Conservation (phyloP, 2,888 invertebrate genomes). For the Mesorhabditis spiculigera region DNA sequence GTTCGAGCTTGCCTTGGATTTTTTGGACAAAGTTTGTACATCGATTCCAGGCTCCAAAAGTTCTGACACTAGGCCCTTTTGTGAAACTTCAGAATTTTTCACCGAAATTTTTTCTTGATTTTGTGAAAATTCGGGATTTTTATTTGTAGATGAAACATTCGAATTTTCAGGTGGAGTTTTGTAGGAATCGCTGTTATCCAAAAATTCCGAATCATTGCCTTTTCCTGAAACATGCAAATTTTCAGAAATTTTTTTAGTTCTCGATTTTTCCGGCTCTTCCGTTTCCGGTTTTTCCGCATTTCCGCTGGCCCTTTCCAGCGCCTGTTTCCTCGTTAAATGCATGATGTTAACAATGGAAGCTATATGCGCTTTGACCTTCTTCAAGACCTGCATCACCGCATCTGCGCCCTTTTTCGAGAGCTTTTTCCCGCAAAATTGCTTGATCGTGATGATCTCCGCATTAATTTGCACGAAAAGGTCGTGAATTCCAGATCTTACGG, state of each 20-base stretch:
- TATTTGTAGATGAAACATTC: too few relatives aligned
- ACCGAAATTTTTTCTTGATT: too few relatives aligned
- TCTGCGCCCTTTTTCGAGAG: constrained; percentile 44
- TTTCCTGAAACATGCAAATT: too few relatives aligned
- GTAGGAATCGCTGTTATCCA: too few relatives aligned
- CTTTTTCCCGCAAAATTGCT: constrained; percentile 43
- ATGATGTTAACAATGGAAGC: constrained; percentile 34
- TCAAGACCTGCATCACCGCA: constrained; percentile 45
- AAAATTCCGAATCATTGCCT: too few relatives aligned
- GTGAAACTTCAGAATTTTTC: too few relatives aligned
- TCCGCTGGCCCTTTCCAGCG: constrained; percentile 15
- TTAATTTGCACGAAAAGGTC: constrained; percentile 49
- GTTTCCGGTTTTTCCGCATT: constrained; percentile 14
- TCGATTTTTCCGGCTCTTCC: constrained; percentile 18
- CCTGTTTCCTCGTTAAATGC: constrained; percentile 19
- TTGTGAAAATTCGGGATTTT: too few relatives aligned
- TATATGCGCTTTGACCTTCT: constrained; percentile 36
- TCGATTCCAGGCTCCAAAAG: too few relatives aligned
- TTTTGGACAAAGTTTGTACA: not conserved
- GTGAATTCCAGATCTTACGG: constrained; percentile 31
- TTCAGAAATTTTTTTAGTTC: too few relatives aligned
- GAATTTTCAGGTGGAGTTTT: too few relatives aligned
- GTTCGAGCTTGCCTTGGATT: too few relatives aligned
- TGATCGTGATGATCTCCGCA: constrained; percentile 50
- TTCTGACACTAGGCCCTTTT: not conserved